Conservation (phyloP, 37 sponge, comb jelly and placozoan genomes). For the Petrosia ficiformis region DNA sequence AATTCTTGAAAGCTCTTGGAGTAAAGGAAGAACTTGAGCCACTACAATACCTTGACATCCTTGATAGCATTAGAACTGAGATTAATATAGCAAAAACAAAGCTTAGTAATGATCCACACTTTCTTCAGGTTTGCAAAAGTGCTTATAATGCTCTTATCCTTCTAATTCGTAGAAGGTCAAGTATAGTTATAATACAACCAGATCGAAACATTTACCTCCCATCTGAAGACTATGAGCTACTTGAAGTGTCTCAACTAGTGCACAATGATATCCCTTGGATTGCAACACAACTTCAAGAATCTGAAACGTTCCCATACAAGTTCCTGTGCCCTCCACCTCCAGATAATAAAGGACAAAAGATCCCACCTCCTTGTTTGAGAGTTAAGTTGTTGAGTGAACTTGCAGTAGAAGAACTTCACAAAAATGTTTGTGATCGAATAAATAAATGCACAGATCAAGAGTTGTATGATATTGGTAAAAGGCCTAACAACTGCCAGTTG, state of each 20-base stretch:
- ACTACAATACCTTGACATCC: slow-evolving; percentile 13
- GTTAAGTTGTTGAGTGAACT: slow-evolving; percentile 26
- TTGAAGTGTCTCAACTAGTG: slow-evolving; percentile 1
- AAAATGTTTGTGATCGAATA: neutral
- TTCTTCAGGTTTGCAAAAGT: slow-evolving; percentile 2
- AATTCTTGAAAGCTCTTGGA: neutral
- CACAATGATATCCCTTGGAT: slow-evolving; percentile 53
- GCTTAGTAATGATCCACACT: neutral
- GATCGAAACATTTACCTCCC: neutral
- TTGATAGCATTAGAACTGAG: slow-evolving; percentile 3
- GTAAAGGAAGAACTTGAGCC: slow-evolving; percentile 8
- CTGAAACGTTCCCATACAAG: neutral
- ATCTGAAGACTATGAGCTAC: slow-evolving; percentile 24
- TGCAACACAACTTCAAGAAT: neutral
- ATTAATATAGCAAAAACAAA: neutral
- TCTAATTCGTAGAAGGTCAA: neutral
- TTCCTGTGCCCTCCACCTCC: neutral
- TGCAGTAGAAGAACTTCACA: slow-evolving; percentile 33
- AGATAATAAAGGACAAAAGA: slow-evolving; percentile 13
- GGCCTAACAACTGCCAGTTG: neutral
- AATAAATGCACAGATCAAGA: slow-evolving; percentile 34
- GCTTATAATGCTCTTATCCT: slow-evolving; percentile 31
- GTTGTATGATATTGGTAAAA: slow-evolving; percentile 1
- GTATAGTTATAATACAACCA: neutral
- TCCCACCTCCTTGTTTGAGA: slow-evolving; percentile 33